These are phyloP conservation scores for Danionella dracula DNA, from an alignment of 2,797 vertebrate species.

Conservation along the genomic window DNA sequence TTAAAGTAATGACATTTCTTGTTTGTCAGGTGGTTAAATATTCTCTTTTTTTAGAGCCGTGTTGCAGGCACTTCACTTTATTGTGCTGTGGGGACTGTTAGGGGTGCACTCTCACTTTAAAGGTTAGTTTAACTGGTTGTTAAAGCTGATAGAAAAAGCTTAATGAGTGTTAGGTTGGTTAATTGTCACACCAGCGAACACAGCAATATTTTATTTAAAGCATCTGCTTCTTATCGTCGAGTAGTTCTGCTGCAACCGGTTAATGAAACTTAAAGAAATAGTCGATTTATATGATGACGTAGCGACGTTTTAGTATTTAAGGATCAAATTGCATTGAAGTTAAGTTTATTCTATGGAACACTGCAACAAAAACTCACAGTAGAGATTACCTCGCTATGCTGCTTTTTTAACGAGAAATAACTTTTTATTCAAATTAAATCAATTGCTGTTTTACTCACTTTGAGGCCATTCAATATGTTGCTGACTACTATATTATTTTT, in stretches of 20 bases:
- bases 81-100: background rate
- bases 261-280: background rate
- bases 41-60: background rate
- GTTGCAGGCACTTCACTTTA: background rate
- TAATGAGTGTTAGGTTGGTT: slow-evolving; percentile 25
- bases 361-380: slow-evolving; percentile 7
- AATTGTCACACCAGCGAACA: slow-evolving; percentile 29
- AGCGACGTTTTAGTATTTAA: background rate
- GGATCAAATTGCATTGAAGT: background rate
- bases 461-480: background rate
- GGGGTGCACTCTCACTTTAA: slow-evolving; percentile 17
- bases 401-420: slow-evolving; percentile 18
- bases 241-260: background rate
- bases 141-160: no score
- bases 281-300: background rate
- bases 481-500: no score
- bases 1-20: no score
- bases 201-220: slow-evolving; percentile 1
- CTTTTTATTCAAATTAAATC: background rate
- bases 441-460: no score
- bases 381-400: slow-evolving; percentile 7
- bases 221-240: slow-evolving; percentile 11
- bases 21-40: no score
- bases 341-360: background rate
- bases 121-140: slow-evolving; percentile 14